Evolutionary conservation across 2,888 invertebrate genomes (phyloP).

Genomic region (Caradrina kadenii): DNA sequence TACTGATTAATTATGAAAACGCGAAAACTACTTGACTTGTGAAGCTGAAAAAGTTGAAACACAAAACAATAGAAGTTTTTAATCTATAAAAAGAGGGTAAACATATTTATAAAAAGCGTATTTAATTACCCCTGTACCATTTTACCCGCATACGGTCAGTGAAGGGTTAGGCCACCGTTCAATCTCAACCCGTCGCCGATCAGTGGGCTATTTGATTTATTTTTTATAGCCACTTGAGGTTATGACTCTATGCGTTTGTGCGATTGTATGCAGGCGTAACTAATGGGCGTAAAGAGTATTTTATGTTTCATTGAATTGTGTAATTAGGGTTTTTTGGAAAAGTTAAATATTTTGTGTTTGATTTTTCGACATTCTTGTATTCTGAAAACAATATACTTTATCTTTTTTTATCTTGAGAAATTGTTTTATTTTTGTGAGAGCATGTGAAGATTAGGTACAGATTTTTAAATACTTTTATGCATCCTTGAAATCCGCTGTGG

Average conservation of each 20-base stretch:
- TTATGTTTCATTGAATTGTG: conserved; percentile 50
- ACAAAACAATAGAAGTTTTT: neutral
- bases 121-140: conserved; percentile 68
- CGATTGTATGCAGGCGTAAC: conserved; percentile 84
- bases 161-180: conserved; percentile 68
- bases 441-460: too few species aligned
- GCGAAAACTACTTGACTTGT: too few species aligned
- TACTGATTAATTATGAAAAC: too few species aligned
- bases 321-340: conserved; percentile 21
- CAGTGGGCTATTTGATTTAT: conserved; percentile 79
- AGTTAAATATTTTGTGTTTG: conserved; percentile 5
- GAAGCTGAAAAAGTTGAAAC: neutral
- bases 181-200: conserved; percentile 74
- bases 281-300: conserved; percentile 72
- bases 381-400: too few species aligned
- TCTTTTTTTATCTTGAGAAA: too few species aligned
- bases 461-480: too few species aligned
- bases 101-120: conserved; percentile 38
- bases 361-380: neutral
- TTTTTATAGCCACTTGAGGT: conserved; percentile 79
- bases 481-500: too few species aligned
- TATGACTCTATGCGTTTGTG: conserved; percentile 59
- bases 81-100: conserved; percentile 1
- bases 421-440: too few species aligned
- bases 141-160: conserved; percentile 78